Conservation (phyloP, 2,113 vertebrate species). For the Chaetodon auriga region DNA sequence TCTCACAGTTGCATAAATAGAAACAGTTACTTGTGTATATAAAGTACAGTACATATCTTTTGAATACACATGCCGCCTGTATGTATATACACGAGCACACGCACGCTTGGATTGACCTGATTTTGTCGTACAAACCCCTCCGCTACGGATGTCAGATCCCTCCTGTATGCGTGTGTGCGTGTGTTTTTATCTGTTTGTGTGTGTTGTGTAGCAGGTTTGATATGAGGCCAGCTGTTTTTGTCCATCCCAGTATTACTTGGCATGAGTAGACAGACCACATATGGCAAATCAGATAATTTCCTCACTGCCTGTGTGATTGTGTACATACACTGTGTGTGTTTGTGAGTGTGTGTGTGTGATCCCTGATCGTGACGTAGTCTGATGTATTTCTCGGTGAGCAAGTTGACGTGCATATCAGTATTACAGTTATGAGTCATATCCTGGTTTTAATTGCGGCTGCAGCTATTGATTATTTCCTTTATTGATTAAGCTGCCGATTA, state of each 20-base stretch:
- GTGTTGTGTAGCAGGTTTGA: slow-evolving; percentile 65
- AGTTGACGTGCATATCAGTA: slow-evolving; percentile 6
- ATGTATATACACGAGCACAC: background rate
- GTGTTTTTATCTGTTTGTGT: background rate
- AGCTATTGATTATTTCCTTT: background rate
- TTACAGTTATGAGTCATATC: background rate
- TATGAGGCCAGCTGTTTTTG: slow-evolving; percentile 77
- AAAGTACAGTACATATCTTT: background rate
- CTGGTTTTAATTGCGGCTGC: slow-evolving; percentile 4
- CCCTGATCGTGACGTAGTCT: slow-evolving; percentile 27
- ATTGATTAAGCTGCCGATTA: background rate
- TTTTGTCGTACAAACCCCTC: slow-evolving; percentile 30
- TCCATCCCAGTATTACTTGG: slow-evolving; percentile 77
- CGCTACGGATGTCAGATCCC: slow-evolving; percentile 32
- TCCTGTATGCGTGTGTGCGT: slow-evolving; percentile 9
- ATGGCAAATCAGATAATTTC: slow-evolving; percentile 79
- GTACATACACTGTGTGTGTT: slow-evolving; percentile 21
- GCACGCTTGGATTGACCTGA: slow-evolving; percentile 14
- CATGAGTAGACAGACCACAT: slow-evolving; percentile 61
- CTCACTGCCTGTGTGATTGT: slow-evolving; percentile 58
- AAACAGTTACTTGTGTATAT: background rate
- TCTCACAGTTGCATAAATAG: background rate
- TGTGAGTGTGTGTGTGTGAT: slow-evolving; percentile 33
- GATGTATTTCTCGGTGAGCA: slow-evolving; percentile 21
- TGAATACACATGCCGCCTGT: background rate